These are phyloP conservation scores for Psilopsiagon aymara DNA, from an alignment of 2,113 vertebrate species.

Conservation along the genomic window DNA sequence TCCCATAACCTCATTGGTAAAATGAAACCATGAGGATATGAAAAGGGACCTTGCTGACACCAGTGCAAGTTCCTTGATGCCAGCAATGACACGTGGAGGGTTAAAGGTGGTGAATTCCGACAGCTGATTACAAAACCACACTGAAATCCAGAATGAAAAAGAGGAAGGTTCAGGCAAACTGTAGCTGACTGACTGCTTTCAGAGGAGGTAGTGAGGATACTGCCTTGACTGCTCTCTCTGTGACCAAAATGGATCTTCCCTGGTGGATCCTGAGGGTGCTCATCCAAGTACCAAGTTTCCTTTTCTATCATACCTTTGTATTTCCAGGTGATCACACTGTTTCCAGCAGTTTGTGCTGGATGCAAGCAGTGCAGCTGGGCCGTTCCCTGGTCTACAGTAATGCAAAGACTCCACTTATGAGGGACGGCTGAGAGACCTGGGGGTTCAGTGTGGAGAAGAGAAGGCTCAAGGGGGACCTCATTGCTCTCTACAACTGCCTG, in stretches of 20 bases:
- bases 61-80: neutral
- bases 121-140: neutral
- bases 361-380: neutral
- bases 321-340: neutral
- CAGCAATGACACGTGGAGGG: neutral
- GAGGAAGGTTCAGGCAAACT: neutral
- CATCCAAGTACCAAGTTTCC: neutral
- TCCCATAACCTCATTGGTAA: neutral
- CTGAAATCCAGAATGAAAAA: neutral
- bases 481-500: neutral
- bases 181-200: neutral
- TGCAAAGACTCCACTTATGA: neutral
- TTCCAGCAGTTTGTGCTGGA: neutral
- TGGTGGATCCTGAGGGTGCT: neutral
- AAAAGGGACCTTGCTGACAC: neutral
- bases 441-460: neutral
- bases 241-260: neutral
- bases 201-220: neutral
- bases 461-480: neutral
- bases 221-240: neutral
- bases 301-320: neutral
- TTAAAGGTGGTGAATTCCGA: neutral
- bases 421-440: neutral
- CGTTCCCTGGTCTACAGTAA: neutral
- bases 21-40: neutral